Evolutionary conservation across 1,140 invertebrate species (phyloP).

Genomic region (Drosophila orosa): DNA sequence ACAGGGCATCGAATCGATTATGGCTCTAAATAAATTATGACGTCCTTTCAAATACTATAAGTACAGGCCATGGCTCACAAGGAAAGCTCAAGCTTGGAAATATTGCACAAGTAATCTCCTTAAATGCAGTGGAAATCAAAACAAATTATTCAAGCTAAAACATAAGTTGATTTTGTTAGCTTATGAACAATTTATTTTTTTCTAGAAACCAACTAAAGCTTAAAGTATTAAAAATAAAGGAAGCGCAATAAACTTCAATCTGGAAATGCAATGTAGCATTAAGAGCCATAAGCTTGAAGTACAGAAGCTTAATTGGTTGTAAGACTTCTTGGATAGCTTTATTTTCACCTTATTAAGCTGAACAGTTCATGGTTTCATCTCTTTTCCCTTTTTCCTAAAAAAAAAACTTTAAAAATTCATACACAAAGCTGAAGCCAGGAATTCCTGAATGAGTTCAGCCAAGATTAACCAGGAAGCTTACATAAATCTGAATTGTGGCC

Average conservation of each 20-base stretch:
- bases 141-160: not conserved
- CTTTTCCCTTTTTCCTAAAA: too few species aligned
- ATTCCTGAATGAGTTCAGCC: not conserved
- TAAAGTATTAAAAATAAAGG: not conserved
- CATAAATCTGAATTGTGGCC: conserved; percentile 37
- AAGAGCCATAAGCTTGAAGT: not conserved
- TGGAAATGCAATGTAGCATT: not conserved
- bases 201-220: too few species aligned
- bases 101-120: not conserved
- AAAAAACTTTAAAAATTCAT: too few species aligned
- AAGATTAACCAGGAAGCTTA: not conserved
- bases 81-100: not conserved
- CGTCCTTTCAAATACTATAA: not conserved
- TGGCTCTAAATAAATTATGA: not conserved
- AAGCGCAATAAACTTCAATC: conserved; percentile 2
- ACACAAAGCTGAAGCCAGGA: not conserved
- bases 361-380: not conserved
- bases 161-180: not conserved
- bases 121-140: not conserved
- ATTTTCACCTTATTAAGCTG: not conserved
- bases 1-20: conserved; percentile 13
- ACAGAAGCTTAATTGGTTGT: not conserved
- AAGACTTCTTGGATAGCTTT: not conserved
- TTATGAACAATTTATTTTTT: not conserved
- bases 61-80: not conserved